Conservation (phyloP, 2,797 vertebrate species). For the Spinus pinus region DNA sequence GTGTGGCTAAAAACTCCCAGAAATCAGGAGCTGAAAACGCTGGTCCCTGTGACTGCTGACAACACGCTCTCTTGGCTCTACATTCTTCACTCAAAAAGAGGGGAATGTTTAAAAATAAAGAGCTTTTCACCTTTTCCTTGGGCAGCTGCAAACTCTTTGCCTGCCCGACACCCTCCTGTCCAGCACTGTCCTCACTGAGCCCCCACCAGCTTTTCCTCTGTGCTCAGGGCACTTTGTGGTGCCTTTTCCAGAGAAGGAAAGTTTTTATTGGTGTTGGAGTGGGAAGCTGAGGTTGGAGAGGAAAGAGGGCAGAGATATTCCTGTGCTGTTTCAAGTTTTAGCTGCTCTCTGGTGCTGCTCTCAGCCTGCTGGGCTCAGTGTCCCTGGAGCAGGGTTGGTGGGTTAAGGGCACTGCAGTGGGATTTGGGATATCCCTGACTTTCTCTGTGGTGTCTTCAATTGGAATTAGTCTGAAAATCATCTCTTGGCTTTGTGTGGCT, state of each 20-base stretch:
- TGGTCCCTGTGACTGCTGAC: fast-evolving
- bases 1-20: conserved; percentile 22
- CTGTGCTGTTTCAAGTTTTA: background rate
- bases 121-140: background rate
- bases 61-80: fast-evolving
- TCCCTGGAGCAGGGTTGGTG: background rate
- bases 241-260: background rate
- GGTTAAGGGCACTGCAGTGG: fast-evolving
- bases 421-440: background rate
- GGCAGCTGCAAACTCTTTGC: background rate
- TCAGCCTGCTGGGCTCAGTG: background rate
- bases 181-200: background rate
- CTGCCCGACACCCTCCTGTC: background rate
- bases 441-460: background rate
- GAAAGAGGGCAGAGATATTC: background rate
- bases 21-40: background rate
- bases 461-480: background rate
- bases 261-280: background rate
- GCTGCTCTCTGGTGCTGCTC: background rate
- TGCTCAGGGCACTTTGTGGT: background rate
- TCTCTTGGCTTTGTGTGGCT: background rate
- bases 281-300: background rate
- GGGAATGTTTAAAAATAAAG: background rate
- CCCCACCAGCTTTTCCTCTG: background rate
- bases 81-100: background rate